phyloP scores from a whole-genome alignment of 2,888 invertebrate genomes.

The Rhopalosiphum nymphaeae region DNA sequence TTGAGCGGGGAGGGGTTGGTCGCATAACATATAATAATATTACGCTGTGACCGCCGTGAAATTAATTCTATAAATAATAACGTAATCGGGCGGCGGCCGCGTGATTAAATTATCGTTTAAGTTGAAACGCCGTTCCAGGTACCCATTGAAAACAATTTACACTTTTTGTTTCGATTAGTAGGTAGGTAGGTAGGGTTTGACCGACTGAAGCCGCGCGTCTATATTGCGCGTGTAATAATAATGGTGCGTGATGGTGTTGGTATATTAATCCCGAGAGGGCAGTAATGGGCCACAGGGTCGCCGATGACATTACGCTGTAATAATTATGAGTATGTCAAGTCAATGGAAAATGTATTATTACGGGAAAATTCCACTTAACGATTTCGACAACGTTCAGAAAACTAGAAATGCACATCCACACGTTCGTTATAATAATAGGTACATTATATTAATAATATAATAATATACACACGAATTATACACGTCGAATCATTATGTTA shows the following conservation, averaged over 20 bases:
- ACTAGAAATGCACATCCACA: not conserved
- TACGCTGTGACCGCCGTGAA: not conserved
- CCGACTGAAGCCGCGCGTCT: not conserved
- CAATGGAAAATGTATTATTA: constrained; percentile 47
- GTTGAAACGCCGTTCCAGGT: not conserved
- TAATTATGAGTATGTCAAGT: constrained; percentile 50
- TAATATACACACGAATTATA: not conserved
- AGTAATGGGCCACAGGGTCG: not conserved
- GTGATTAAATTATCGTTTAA: not conserved
- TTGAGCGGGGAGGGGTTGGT: not conserved
- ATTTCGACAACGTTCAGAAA: constrained; percentile 7
- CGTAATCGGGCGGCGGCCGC: not conserved
- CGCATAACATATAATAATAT: not conserved
- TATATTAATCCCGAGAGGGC: constrained; percentile 18
- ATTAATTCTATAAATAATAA: not conserved
- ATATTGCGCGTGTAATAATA: not conserved
- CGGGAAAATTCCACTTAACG: not conserved
- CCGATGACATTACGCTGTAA: not conserved
- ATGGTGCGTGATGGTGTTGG: not conserved
- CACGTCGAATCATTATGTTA: not conserved
- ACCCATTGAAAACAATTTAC: constrained; percentile 24
- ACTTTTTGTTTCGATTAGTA: constrained; percentile 30
- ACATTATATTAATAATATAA: not conserved
- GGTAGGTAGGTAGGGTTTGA: not conserved
- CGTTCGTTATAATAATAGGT: not conserved